Conservation (phyloP, 1,140 invertebrate species). For the Habropoda laboriosa region DNA sequence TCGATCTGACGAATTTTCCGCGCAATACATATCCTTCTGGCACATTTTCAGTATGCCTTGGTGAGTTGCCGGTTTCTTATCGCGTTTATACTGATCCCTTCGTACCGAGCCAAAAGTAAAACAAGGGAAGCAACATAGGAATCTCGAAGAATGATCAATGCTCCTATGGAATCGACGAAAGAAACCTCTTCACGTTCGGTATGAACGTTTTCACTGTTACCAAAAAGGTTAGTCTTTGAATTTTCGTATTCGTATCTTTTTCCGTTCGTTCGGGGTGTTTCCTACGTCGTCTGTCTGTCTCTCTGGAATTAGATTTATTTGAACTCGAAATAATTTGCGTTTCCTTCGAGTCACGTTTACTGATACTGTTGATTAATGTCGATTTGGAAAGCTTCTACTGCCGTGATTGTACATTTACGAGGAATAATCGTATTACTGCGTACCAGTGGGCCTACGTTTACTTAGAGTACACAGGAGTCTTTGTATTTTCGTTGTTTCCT, state of each 20-base stretch:
- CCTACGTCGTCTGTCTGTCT: too few species aligned
- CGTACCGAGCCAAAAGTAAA: not conserved
- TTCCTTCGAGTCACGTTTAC: too few species aligned
- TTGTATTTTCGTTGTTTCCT: not conserved
- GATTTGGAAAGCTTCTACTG: too few species aligned
- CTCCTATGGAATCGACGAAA: not conserved
- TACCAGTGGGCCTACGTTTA: not conserved
- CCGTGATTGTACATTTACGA: too few species aligned
- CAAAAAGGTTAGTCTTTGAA: conserved; percentile 15
- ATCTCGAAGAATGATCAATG: not conserved
- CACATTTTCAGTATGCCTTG: not conserved
- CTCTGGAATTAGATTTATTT: too few species aligned
- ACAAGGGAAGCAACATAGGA: not conserved
- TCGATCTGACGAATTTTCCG: not conserved
- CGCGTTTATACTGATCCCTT: not conserved
- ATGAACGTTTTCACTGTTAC: not conserved
- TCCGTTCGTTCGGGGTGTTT: too few species aligned
- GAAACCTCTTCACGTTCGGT: not conserved
- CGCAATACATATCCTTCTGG: not conserved
- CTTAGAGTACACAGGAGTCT: too few species aligned
- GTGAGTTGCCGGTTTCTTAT: conserved; percentile 9
- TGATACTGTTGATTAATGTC: too few species aligned
- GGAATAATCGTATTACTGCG: too few species aligned
- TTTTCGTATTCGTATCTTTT: too few species aligned
- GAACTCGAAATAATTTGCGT: too few species aligned